Conservation (phyloP, 2,113 vertebrate species). For the Microtus oregoni region DNA sequence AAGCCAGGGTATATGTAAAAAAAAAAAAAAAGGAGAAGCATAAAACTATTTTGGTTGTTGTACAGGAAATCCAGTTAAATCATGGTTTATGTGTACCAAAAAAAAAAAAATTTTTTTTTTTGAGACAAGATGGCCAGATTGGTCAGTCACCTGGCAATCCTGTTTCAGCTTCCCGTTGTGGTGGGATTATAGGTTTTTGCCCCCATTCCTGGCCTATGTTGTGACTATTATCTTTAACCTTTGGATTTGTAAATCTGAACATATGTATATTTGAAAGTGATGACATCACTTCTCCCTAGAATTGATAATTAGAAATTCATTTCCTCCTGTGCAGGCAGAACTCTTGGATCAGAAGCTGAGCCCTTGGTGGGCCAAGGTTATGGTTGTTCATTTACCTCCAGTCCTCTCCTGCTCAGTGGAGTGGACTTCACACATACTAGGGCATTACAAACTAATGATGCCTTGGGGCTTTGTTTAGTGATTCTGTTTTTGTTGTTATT, state of each 20-base stretch:
- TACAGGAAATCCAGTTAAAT: neutral
- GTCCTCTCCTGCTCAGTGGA: neutral
- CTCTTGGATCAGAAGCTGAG: conserved; percentile 24
- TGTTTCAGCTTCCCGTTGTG: neutral
- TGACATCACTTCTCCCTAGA: neutral
- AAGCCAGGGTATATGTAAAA: neutral
- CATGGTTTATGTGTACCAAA: neutral
- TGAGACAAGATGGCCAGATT: neutral
- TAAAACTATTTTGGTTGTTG: conserved; percentile 25
- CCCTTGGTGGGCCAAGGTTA: neutral
- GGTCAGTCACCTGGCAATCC: neutral
- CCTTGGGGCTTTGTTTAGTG: conserved; percentile 4
- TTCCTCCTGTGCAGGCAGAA: neutral
- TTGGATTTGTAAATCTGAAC: neutral
- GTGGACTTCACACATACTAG: neutral
- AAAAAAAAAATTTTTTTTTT: neutral
- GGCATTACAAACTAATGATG: neutral
- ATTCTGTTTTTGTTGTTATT: neutral
- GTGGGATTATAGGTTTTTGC: neutral
- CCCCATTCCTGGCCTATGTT: neutral
- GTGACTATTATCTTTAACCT: neutral
- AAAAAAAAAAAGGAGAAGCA: neutral
- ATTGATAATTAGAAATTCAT: conserved; percentile 34
- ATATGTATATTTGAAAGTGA: conserved; percentile 44
- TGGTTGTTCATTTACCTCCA: conserved; percentile 1